Conservation (phyloP, 2,888 invertebrate genomes). For the Orchesella flavescens region DNA sequence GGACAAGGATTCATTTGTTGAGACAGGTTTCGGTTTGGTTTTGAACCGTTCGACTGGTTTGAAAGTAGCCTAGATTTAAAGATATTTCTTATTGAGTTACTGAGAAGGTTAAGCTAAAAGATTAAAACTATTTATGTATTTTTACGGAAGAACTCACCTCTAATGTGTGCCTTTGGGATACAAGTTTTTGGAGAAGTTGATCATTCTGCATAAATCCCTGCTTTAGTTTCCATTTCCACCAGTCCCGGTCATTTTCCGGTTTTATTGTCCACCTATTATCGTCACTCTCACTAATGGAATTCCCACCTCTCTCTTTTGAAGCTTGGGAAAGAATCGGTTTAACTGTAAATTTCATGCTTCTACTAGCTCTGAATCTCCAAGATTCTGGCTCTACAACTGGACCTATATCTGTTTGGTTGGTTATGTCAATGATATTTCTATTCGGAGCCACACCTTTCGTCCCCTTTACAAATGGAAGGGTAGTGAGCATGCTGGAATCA, state of each 20-base stretch:
- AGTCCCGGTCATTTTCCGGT: constrained; percentile 42
- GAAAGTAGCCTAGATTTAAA: not conserved
- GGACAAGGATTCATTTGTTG: not conserved
- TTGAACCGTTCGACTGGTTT: not conserved
- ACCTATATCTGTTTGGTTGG: not conserved
- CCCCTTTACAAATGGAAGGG: constrained; percentile 4
- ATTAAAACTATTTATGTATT: no score
- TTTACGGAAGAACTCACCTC: constrained; percentile 42
- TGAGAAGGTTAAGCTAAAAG: no score
- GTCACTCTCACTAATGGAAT: not conserved
- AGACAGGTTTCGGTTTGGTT: not conserved
- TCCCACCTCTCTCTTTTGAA: not conserved
- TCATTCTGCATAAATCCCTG: constrained; percentile 46
- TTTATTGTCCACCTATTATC: constrained; percentile 6
- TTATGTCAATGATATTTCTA: not conserved
- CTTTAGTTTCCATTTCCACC: constrained; percentile 48
- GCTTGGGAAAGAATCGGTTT: not conserved
- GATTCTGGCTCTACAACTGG: constrained; percentile 29
- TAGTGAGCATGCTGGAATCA: not conserved
- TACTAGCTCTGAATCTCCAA: constrained; percentile 15
- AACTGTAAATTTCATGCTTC: constrained; percentile 29
- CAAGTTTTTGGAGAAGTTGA: constrained; percentile 41
- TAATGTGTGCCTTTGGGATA: constrained; percentile 18
- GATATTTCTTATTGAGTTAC: not conserved
- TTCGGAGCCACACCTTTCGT: not conserved